These are phyloP conservation scores for Drosophila ohnishii DNA, from an alignment of 1,140 invertebrate genomes.

Conservation along the genomic window DNA sequence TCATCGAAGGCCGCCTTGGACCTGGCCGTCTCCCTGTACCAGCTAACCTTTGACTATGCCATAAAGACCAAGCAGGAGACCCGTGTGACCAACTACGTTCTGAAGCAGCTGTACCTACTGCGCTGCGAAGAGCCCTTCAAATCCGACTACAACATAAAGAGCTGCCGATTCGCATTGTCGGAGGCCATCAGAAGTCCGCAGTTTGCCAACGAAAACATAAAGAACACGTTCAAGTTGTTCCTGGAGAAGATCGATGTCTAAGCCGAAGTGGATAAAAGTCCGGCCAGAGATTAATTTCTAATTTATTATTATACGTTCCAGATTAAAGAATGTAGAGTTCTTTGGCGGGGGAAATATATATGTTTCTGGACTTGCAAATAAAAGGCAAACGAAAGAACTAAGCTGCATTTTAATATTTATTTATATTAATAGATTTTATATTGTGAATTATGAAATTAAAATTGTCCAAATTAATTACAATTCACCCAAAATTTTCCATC, in stretches of 20 bases:
- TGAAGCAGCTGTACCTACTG: constrained; percentile 88
- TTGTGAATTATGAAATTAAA: too few species aligned
- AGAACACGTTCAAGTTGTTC: constrained; percentile 85
- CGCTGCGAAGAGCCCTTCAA: constrained; percentile 87
- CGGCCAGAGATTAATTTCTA: not conserved
- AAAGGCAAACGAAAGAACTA: not conserved
- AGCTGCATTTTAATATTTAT: too few species aligned
- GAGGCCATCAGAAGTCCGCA: constrained; percentile 84
- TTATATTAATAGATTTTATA: too few species aligned
- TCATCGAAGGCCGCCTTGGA: constrained; percentile 85
- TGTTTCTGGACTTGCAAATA: not conserved
- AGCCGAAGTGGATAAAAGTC: not conserved
- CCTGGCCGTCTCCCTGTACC: constrained; percentile 85
- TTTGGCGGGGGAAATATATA: constrained; percentile 3
- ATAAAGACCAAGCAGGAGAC: constrained; percentile 83
- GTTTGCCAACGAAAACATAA: constrained; percentile 84
- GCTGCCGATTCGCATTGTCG: constrained; percentile 85
- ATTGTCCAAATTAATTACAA: too few species aligned
- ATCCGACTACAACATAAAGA: constrained; percentile 85
- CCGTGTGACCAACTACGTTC: constrained; percentile 86
- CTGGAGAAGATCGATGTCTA: constrained; percentile 83
- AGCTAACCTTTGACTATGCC: constrained; percentile 85
- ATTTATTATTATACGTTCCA: constrained; percentile 20
- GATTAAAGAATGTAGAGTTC: not conserved
- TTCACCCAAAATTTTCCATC: too few species aligned